phyloP scores from a whole-genome alignment of 2,888 invertebrate species.

The Pammene aurita region DNA sequence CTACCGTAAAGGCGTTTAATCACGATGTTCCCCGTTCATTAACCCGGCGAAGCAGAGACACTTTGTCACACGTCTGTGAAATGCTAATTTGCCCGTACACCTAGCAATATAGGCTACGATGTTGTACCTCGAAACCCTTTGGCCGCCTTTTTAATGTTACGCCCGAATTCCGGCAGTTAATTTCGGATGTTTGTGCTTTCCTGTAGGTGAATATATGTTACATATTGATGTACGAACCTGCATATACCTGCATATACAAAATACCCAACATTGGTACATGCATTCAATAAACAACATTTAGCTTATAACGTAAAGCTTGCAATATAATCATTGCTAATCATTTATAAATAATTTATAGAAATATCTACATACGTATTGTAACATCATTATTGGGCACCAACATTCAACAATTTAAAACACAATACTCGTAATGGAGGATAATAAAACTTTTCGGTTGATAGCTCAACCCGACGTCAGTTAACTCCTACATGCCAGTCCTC shows the following conservation, averaged over 20 bases:
- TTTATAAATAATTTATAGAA: too few species aligned
- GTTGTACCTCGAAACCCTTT: constrained; percentile 55
- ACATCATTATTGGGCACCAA: too few species aligned
- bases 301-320: too few species aligned
- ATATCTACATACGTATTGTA: too few species aligned
- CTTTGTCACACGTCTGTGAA: constrained; percentile 76
- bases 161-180: constrained; percentile 61
- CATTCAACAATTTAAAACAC: too few species aligned
- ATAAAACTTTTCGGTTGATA: constrained; percentile 18
- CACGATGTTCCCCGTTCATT: constrained; percentile 76
- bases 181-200: constrained; percentile 58
- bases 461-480: constrained; percentile 42
- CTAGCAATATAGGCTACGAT: constrained; percentile 69
- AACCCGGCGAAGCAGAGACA: constrained; percentile 66
- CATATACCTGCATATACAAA: too few species aligned
- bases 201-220: constrained; percentile 2
- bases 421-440: background rate
- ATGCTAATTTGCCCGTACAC: constrained; percentile 78
- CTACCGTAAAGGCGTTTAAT: constrained; percentile 70
- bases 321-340: too few species aligned
- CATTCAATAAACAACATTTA: background rate
- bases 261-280: background rate
- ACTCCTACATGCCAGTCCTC: constrained; percentile 42
- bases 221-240: constrained; percentile 4
- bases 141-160: constrained; percentile 65